These are phyloP conservation scores for Cecropterus lyciades DNA, from an alignment of 1,140 invertebrate species.

Conservation along the genomic window DNA sequence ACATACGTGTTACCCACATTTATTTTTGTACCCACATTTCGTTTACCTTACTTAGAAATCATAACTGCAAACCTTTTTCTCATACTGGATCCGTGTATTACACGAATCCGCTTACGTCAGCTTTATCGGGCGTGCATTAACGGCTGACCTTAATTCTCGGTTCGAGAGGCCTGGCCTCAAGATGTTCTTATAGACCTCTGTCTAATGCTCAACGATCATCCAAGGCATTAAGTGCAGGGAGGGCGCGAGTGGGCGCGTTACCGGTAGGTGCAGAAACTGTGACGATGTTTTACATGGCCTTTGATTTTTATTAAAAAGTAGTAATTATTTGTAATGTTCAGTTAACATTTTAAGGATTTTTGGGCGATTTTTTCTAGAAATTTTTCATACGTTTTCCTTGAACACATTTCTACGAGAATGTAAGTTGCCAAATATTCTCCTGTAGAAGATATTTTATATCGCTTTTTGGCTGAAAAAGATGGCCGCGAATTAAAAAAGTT, in stretches of 20 bases:
- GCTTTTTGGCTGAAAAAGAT: no score
- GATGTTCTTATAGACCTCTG: constrained; percentile 34
- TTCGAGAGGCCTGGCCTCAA: constrained; percentile 33
- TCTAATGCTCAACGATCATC: constrained; percentile 44
- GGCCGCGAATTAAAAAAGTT: no score
- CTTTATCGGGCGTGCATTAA: constrained; percentile 24
- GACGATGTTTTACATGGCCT: neutral
- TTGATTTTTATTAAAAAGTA: no score
- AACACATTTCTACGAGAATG: no score
- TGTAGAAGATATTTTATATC: no score
- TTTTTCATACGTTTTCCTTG: no score
- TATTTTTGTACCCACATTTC: no score
- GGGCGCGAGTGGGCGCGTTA: constrained; percentile 1
- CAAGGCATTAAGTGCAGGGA: constrained; percentile 41
- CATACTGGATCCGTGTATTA: neutral
- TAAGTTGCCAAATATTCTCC: no score
- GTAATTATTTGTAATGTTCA: neutral
- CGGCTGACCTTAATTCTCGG: constrained; percentile 25
- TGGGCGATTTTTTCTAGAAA: no score
- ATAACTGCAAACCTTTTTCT: neutral
- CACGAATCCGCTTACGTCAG: constrained; percentile 20
- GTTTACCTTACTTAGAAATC: no score
- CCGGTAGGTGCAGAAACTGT: neutral
- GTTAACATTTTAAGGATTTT: no score
- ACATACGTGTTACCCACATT: no score